phyloP scores from a whole-genome alignment of 2,113 vertebrate genomes.

The pig (Sus scrofa) region T2T-Sscrofa CM000823.6:1270501-1271000 shows the following conservation, averaged over 20 bases:
- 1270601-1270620: neutral
- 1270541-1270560: too few species aligned
- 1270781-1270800: neutral
- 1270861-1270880: neutral
- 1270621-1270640: neutral
- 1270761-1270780: neutral
- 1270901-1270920: neutral
- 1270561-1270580: neutral
- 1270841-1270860: neutral
- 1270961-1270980: neutral
- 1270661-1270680: too few species aligned
- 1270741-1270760: neutral
- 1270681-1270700: too few species aligned
- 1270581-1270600: too few species aligned
- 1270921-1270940: neutral
- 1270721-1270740: too few species aligned
- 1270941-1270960: too few species aligned
- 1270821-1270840: neutral
- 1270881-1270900: neutral
- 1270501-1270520: neutral
- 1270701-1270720: too few species aligned
- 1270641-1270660: neutral
- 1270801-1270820: too few species aligned
- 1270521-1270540: neutral
- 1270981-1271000: neutral